Evolutionary conservation across 2,113 vertebrate species (phyloP), one percentile per base, ranked within the genome.

Genomic region (Salvelinus sp.): DNA sequence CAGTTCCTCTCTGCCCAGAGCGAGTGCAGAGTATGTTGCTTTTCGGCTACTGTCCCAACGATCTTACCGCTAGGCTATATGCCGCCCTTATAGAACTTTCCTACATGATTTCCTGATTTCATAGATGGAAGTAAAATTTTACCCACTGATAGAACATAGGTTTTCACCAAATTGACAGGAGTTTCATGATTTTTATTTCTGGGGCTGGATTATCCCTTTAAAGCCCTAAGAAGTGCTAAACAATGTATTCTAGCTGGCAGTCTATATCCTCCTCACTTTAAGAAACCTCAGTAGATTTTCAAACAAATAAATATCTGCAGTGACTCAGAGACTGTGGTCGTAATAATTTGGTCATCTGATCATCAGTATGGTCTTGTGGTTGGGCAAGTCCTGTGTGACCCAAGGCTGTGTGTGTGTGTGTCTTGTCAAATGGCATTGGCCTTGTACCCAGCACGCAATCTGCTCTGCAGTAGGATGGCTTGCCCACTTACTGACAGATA

Each of bases 401-500:
- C 18, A 22, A 60, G 58, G n/a, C n/a, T 22, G 18, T 54, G 14
- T 16, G 48, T 16, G 48, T 81, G 77, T 62, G 76, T 76, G 14
- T 62, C 83, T 79, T 78, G 82, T 77, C 84, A 44, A 44, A 44
- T 65, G 63, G 63, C 63, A 22, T 44, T 44, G 38, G 38, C 38
- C 38, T 27, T 66, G 64, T 66, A 66, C 27, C 6, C 64, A 66
- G 54, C 16, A 57, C 3, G 54, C 3, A 14, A 16, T 57, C 6
- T 57, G 54, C 54, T 57, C 6, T 57, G 54, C 16, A 20, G 16
- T 57, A 66, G 13, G 14, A 66, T 66, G 25, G 7, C 38, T 44
- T 44, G 6, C 38, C 7, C 38, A 44, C 38, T 44, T 27, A 25
- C 3, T 65, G 2, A 28, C 25, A 25, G 23, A 25, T 13, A 23